Evolutionary conservation across 2,797 vertebrate genomes (phyloP), one percentile per base, ranked within the genome.

Genomic region (Mus minutoides): DNA sequence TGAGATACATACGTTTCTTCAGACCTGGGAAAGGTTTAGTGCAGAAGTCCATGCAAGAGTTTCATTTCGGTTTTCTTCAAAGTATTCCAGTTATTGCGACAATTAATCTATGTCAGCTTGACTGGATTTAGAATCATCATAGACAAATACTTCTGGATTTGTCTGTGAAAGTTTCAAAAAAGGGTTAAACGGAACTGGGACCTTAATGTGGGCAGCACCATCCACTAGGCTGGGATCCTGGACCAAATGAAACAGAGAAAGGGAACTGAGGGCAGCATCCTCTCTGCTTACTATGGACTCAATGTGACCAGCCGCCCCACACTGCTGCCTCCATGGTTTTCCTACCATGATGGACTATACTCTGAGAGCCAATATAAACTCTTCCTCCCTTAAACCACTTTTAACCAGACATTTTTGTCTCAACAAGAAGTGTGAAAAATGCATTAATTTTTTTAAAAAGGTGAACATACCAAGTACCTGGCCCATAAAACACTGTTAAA

Each of bases 11-110:
- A 52, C 85, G 54, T 85, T 89, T 92, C 34, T 83, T 46, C 14
- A 64, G 31, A 17, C 52, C 40, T 80, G 49, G 75, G 43, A 73
- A 85, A 79, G n/a, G 13, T 91, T 95, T 94, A 54, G 82, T 22
- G 17, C 34, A 82, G 54, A 93, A 78, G n/a, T 54, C 31, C 52
- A 49, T 10, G 40, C 10, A 26, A 64, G 17, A 94, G 40, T 86
- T 95, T 92, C 54, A 83, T 62, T 83, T 56, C 31, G 56, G 91
- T 62, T 79, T 16, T 88, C 54, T 77, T 43, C 17, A 26, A 87
- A 79, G 12, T 2, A 3, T 19, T 96, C 29, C 78, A 24, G 3
- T 94, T 91, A 56, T 56, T 78, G 29, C 21, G 29, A 60, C 46
- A 40, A 46, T 34, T 22, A 24, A 62, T 43, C 37, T 16, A 17